phyloP scores from a whole-genome alignment of 2,113 vertebrate species.

The Platysternon megacephalum region DNA sequence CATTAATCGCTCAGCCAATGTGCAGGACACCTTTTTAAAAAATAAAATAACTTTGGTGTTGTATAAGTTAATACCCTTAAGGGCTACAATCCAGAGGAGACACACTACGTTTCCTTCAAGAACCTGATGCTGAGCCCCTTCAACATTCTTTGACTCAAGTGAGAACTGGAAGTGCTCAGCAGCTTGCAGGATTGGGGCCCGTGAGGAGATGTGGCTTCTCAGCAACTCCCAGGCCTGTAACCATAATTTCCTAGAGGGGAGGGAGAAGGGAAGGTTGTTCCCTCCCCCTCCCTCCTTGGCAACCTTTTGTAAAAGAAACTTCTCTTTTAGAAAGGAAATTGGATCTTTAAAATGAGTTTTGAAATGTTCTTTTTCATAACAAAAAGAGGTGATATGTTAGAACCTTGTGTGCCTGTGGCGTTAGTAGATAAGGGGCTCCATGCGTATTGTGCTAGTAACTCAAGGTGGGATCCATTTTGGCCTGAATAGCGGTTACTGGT shows the following conservation, averaged over 20 bases:
- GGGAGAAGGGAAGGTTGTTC: background rate
- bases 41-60: too few species aligned
- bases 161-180: conserved; percentile 43
- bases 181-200: conserved; percentile 31
- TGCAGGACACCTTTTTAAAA: too few species aligned
- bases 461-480: rapidly evolving
- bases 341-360: background rate
- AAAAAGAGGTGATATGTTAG: background rate
- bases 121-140: background rate
- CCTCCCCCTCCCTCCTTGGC: background rate
- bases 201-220: conserved; percentile 7
- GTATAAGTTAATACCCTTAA: too few species aligned
- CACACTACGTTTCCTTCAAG: conserved; percentile 15
- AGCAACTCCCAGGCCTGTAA: conserved; percentile 14
- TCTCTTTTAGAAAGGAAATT: conserved; percentile 38
- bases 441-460: too few species aligned
- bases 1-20: too few species aligned
- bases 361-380: background rate
- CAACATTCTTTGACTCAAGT: background rate
- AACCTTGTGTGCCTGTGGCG: background rate
- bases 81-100: background rate
- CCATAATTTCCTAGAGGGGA: conserved; percentile 65
- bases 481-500: background rate
- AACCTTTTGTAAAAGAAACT: conserved; percentile 6
- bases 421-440: background rate